Base-by-base conservation (phyloP, 2,888 invertebrate genomes). In the Idaea aversata region DNA sequence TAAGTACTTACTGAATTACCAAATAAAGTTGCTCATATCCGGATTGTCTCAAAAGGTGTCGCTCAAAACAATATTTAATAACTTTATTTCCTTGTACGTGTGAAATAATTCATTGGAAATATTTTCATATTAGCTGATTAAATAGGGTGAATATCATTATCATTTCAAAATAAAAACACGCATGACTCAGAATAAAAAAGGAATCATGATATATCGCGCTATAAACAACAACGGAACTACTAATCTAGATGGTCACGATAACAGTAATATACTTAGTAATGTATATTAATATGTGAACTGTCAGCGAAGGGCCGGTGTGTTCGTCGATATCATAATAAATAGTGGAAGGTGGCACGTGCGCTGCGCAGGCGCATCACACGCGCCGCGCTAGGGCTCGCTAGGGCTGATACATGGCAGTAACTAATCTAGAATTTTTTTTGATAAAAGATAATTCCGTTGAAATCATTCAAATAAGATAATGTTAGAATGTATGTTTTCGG, bases 201-300 rank as follows among this genome's bases (percentile, higher is more conserved):
- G 5, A 47, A 47, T 47, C 47, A 47, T 47, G 10, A 47, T 13
- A 7, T 47, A 47, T 10, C 47, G 47, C 47, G 13, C 10, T 47
- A 3, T 10, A 47, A 47, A 47, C 7, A 5, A 10, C 13, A 47
- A 47, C 47, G 47, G 47, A 47, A 47, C 47, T 47, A 10, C 47
- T 47, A 47, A 47, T 47, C 47, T 47, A 47, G 47, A 47, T 47
- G 47, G 47, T 47, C 47, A 47, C 47, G 47, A 47, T 47, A 47
- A 47, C 3, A 47, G 47, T 13, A 7, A 47, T 47, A 47, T 7
- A 13, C 7, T 5, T 10, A 10, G 13, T 47, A 47, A 47, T 47
- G 7, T 47, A 13, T 47, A 47, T 47, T 47, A 47, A 47, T 47
- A 47, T 47, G 47, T 47, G 47, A 47, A 47, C 47, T 47, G 47